These are phyloP conservation scores for Epinotia bilunana DNA, from an alignment of 2,888 invertebrate species.

Conservation along the genomic window DNA sequence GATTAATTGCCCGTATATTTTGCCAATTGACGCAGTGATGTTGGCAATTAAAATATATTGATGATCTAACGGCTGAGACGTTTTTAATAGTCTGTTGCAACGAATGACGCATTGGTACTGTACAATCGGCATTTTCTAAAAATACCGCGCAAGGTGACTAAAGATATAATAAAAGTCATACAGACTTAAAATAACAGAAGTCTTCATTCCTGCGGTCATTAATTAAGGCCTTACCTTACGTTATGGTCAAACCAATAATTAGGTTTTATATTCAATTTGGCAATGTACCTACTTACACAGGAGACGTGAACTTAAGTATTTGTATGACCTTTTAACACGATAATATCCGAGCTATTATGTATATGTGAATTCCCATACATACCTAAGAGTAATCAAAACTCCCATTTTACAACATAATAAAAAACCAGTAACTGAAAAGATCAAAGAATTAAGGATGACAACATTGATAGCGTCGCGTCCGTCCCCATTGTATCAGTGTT, in stretches of 20 bases:
- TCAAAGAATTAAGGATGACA: slow-evolving; percentile 43
- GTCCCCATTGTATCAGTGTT: slow-evolving; percentile 42
- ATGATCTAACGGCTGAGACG: slow-evolving; percentile 30
- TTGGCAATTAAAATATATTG: slow-evolving; percentile 43
- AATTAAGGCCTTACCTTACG: too few relatives aligned
- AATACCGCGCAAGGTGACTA: slow-evolving; percentile 9
- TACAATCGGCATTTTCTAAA: not conserved
- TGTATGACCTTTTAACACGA: not conserved
- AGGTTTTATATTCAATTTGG: too few relatives aligned
- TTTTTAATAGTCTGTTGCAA: slow-evolving; percentile 33
- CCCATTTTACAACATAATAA: not conserved
- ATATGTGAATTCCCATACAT: not conserved
- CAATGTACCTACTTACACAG: too few relatives aligned
- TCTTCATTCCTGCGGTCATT: too few relatives aligned
- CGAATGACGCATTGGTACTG: slow-evolving; percentile 7
- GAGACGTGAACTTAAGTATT: too few relatives aligned
- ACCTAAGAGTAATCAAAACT: not conserved
- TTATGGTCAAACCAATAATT: too few relatives aligned
- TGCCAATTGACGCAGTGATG: slow-evolving; percentile 39
- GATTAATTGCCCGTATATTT: slow-evolving; percentile 39
- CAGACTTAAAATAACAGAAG: too few relatives aligned
- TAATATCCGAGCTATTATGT: not conserved
- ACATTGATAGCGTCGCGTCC: slow-evolving; percentile 39
- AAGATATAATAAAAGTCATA: not conserved
- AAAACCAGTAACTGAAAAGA: slow-evolving; percentile 25